A percentile compares a stretch with the other conserved stretches of the same genome.
phyloP scores from a whole-genome alignment of 2,797 vertebrate genomes.

The Spatula clypeata region DNA sequence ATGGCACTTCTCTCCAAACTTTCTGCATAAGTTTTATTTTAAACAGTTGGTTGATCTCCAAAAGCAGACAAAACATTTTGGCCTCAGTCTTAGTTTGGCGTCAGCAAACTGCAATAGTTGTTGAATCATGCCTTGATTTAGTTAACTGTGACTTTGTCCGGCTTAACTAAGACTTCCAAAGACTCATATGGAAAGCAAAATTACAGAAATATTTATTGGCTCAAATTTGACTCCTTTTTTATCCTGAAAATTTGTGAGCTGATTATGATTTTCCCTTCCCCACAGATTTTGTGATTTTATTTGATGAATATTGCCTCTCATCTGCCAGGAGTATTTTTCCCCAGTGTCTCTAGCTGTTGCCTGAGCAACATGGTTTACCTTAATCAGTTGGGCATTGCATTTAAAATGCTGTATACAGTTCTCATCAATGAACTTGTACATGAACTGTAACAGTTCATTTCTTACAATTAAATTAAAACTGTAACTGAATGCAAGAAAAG shows the following conservation, averaged over 20 bases:
- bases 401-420: neutral
- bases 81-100: slow-evolving; percentile 19
- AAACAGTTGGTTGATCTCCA: slow-evolving; percentile 45
- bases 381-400: neutral
- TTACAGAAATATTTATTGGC: slow-evolving; percentile 21
- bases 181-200: neutral
- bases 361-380: slow-evolving; percentile 47
- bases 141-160: slow-evolving; percentile 27
- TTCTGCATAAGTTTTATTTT: slow-evolving; percentile 22
- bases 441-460: neutral
- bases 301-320: slow-evolving; percentile 25
- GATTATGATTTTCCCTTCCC: slow-evolving; percentile 23
- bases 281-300: neutral
- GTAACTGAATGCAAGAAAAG: neutral
- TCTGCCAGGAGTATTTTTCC: slow-evolving; percentile 6
- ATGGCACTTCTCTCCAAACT: neutral
- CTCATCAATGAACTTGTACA: neutral
- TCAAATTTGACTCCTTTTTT: slow-evolving; percentile 37
- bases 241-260: slow-evolving; percentile 25
- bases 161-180: slow-evolving; percentile 21
- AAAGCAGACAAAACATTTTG: slow-evolving; percentile 52
- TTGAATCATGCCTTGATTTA: slow-evolving; percentile 62
- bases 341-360: slow-evolving; percentile 27
- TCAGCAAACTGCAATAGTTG: slow-evolving; percentile 50
- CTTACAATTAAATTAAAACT: slow-evolving; percentile 11